A percentile compares a stretch with the other conserved stretches of the same genome.
Conservation (phyloP, 2,888 invertebrate genomes). For the Plagodis dolabraria region DNA sequence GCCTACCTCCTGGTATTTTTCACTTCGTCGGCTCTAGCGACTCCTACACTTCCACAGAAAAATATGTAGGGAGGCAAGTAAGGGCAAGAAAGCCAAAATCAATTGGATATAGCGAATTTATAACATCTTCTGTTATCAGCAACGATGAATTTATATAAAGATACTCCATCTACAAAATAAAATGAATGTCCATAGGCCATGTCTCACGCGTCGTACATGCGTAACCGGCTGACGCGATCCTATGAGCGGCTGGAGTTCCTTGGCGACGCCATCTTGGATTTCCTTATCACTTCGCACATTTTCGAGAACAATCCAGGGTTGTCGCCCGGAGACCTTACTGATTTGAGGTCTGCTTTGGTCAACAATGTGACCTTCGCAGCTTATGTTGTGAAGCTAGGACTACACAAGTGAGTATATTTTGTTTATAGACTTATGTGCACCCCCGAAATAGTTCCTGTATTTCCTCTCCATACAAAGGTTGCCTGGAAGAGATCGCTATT, state of each 20-base stretch:
- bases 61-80: too few species aligned
- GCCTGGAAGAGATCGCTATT: too few species aligned
- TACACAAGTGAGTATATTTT: slow-evolving; percentile 89
- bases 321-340: slow-evolving; percentile 95
- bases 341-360: slow-evolving; percentile 96
- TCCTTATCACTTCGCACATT: slow-evolving; percentile 94
- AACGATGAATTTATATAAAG: neutral
- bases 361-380: slow-evolving; percentile 98
- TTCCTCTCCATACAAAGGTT: too few species aligned
- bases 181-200: slow-evolving; percentile 86
- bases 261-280: slow-evolving; percentile 96
- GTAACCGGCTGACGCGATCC: slow-evolving; percentile 92
- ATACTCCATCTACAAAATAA: too few species aligned
- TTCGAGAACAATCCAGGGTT: slow-evolving; percentile 89
- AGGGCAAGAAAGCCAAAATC: too few species aligned
- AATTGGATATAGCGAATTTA: too few species aligned
- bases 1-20: too few species aligned
- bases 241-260: slow-evolving; percentile 97
- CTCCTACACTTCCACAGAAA: too few species aligned
- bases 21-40: too few species aligned
- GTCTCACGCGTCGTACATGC: slow-evolving; percentile 95
- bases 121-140: neutral
- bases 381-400: slow-evolving; percentile 92
- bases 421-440: too few species aligned
- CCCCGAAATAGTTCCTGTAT: too few species aligned